phyloP scores from a whole-genome alignment of 2,113 vertebrate genomes.

The Platichthys flesus region DNA sequence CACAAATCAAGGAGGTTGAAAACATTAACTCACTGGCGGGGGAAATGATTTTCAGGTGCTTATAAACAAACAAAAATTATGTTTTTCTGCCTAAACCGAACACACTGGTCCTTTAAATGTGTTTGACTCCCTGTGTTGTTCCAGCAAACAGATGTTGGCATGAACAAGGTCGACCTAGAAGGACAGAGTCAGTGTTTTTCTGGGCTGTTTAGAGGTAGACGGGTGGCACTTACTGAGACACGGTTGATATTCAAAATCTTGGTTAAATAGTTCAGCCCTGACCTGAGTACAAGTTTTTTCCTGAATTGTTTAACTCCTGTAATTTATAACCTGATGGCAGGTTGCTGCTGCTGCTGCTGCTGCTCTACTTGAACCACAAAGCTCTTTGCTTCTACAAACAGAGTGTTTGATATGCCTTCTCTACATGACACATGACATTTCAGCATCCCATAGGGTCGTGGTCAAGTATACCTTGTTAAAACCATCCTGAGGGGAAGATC shows the following conservation, averaged over 20 bases:
- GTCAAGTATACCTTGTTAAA: constrained; percentile 43
- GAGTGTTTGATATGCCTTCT: constrained; percentile 7
- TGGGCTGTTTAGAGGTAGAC: not conserved
- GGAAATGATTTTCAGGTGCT: too few species aligned
- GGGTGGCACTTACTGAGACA: constrained; percentile 15
- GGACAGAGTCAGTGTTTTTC: not conserved
- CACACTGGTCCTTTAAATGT: not conserved
- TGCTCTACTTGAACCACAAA: not conserved
- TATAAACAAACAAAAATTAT: not conserved
- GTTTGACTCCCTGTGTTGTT: constrained; percentile 3
- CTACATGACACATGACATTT: constrained; percentile 1
- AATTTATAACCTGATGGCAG: constrained; percentile 21
- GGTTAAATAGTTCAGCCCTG: constrained; percentile 7
- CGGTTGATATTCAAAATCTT: constrained; percentile 24
- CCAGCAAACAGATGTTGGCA: not conserved
- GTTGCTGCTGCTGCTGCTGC: not conserved
- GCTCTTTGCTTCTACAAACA: not conserved
- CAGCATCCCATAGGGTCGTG: constrained; percentile 27
- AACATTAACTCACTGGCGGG: too few species aligned
- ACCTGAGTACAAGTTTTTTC: constrained; percentile 1
- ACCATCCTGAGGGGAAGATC: constrained; percentile 17
- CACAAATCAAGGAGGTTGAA: too few species aligned
- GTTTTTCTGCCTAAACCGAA: not conserved
- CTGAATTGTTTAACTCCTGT: not conserved
- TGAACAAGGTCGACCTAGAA: not conserved